Conservation (phyloP, 2,797 vertebrate species). For the Macropus fuliginosus region DNA sequence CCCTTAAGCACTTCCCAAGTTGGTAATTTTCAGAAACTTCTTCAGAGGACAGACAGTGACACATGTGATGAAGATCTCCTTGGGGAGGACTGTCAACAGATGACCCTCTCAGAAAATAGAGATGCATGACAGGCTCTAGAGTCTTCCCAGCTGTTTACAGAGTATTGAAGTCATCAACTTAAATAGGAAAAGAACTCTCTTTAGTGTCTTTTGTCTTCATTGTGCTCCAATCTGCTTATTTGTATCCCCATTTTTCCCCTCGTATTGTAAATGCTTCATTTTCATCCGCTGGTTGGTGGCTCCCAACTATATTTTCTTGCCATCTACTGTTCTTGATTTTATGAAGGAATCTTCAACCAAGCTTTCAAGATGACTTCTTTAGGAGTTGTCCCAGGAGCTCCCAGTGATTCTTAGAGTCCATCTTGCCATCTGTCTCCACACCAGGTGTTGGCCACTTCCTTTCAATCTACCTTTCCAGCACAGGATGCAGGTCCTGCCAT, state of each 20-base stretch:
- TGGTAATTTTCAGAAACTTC: constrained; percentile 75
- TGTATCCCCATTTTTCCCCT: neutral
- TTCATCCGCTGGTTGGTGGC: constrained; percentile 17
- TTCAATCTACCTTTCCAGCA: neutral
- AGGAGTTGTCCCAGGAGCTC: neutral
- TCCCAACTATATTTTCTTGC: neutral
- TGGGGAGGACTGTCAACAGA: constrained; percentile 22
- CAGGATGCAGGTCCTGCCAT: neutral
- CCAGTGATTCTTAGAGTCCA: neutral
- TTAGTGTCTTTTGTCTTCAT: neutral
- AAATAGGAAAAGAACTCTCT: constrained; percentile 12
- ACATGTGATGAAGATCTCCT: neutral
- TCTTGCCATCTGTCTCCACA: neutral
- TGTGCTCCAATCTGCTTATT: constrained; percentile 18
- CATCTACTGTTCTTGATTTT: constrained; percentile 28
- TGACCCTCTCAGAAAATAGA: constrained; percentile 43
- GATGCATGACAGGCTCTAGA: constrained; percentile 39
- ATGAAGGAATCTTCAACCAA: constrained; percentile 13
- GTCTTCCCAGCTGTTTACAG: constrained; percentile 47
- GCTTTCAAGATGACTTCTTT: neutral
- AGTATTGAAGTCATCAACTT: constrained; percentile 43
- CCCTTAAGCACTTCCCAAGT: constrained; percentile 64
- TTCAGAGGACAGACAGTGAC: constrained; percentile 20
- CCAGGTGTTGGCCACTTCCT: neutral
- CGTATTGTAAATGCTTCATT: constrained; percentile 59